phyloP scores from a whole-genome alignment of 1,140 invertebrate species.

The Panagrolaimus sp. region DNA sequence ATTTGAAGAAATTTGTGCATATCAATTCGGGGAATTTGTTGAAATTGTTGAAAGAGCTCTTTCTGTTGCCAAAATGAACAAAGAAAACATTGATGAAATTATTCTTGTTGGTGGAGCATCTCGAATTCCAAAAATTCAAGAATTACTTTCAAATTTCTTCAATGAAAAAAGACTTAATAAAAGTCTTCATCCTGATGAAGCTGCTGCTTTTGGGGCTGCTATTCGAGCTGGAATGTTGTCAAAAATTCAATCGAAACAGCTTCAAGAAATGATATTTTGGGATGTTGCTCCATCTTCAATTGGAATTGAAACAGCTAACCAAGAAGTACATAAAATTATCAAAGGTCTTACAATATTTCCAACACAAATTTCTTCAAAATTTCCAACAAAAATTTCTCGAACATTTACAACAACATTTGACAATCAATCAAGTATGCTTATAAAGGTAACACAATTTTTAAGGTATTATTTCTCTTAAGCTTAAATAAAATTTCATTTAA shows the following conservation, averaged over 20 bases:
- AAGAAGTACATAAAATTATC: constrained; percentile 81
- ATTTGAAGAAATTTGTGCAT: constrained; percentile 85
- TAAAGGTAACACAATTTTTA: constrained; percentile 27
- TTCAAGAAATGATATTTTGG: constrained; percentile 79
- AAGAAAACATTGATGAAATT: constrained; percentile 83
- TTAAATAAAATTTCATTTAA: constrained; percentile 40
- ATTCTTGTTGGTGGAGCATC: constrained; percentile 94
- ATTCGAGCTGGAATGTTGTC: constrained; percentile 77
- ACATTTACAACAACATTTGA: constrained; percentile 92
- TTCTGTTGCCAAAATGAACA: constrained; percentile 82
- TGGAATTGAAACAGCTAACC: constrained; percentile 90
- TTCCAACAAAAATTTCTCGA: constrained; percentile 88
- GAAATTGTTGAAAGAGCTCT: constrained; percentile 85
- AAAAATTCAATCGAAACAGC: constrained; percentile 89
- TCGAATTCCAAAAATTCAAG: constrained; percentile 93
- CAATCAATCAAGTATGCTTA: constrained; percentile 81
- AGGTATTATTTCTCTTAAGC: no score
- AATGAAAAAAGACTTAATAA: constrained; percentile 95
- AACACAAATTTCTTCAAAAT: constrained; percentile 83
- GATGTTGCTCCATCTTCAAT: constrained; percentile 87
- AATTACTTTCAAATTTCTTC: constrained; percentile 69
- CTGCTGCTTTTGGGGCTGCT: constrained; percentile 63
- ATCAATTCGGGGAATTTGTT: constrained; percentile 78
- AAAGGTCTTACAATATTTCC: constrained; percentile 86
- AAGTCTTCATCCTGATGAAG: constrained; percentile 64